These are phyloP conservation scores for Orycteropus afer DNA, from an alignment of 2,113 vertebrate species.

Conservation along the genomic window DNA sequence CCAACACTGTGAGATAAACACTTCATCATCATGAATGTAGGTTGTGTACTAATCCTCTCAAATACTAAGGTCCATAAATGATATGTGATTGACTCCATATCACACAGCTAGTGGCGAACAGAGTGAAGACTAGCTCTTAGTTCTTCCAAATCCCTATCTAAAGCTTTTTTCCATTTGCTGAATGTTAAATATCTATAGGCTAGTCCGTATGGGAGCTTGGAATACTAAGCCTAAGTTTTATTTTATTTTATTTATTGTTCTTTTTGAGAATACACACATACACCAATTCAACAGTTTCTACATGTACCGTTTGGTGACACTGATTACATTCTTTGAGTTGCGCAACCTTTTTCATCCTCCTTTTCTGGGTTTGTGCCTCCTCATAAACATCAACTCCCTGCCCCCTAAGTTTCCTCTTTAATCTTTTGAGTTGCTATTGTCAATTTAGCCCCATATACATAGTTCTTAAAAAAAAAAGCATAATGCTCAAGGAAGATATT, in stretches of 20 bases:
- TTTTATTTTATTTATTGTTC: background rate
- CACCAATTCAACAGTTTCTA: background rate
- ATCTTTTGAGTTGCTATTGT: background rate
- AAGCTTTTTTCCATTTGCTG: background rate
- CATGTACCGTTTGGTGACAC: background rate
- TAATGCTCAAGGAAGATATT: background rate
- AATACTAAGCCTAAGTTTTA: slow-evolving; percentile 24
- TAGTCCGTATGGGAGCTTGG: background rate
- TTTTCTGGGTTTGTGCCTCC: background rate
- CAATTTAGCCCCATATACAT: background rate
- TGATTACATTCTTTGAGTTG: background rate
- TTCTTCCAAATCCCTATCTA: slow-evolving; percentile 17
- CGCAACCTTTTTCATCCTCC: background rate
- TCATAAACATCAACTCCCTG: background rate
- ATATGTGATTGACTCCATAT: background rate
- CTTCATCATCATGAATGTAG: background rate
- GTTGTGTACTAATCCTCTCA: slow-evolving; percentile 2
- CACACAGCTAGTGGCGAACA: background rate
- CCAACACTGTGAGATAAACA: slow-evolving; percentile 6
- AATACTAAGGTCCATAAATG: background rate
- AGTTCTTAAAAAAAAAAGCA: background rate
- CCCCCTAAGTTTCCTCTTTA: background rate
- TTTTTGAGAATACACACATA: background rate
- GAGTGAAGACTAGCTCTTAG: background rate
- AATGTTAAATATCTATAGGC: background rate